phyloP scores from a whole-genome alignment of 2,888 invertebrate species.

The Laspeyria flexula region DNA sequence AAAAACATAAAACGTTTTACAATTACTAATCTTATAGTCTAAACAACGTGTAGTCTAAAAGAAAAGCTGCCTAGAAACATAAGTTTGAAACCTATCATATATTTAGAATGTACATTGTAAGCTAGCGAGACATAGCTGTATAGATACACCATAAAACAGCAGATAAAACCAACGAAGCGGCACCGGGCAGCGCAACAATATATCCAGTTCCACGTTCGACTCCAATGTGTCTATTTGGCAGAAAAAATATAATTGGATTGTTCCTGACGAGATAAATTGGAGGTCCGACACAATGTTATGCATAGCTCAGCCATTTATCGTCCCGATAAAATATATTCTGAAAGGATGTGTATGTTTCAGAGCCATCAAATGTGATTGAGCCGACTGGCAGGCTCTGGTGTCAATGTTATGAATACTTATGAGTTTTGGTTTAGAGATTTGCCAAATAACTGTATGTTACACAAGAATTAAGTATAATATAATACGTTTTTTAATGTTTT shows the following conservation, averaged over 20 bases:
- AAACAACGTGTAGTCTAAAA: too few species aligned
- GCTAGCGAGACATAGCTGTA: conserved; percentile 25
- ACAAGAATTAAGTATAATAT: too few species aligned
- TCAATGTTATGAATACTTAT: not conserved
- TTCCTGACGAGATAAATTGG: conserved; percentile 75
- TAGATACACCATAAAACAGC: conserved; percentile 42
- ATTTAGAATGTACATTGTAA: conserved; percentile 20
- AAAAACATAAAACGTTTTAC: too few species aligned
- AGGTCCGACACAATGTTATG: conserved; percentile 56
- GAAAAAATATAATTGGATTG: conserved; percentile 80
- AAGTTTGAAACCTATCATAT: not conserved
- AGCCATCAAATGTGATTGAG: conserved; percentile 29
- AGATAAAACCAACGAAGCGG: conserved; percentile 47
- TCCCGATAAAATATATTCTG: conserved; percentile 52
- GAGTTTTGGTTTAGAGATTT: not conserved
- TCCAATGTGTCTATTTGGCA: conserved; percentile 67
- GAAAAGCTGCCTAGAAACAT: too few species aligned
- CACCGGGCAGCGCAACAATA: conserved; percentile 54
- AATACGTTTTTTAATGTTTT: too few species aligned
- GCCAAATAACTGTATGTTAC: not conserved
- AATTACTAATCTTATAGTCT: too few species aligned
- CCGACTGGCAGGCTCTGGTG: not conserved
- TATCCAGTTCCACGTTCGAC: conserved; percentile 52
- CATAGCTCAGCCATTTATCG: conserved; percentile 59
- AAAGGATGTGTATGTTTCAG: conserved; percentile 18